Evolutionary conservation across 2,888 invertebrate species (phyloP), one percentile per base, ranked within the genome.

Genomic region (Fragum sueziense): DNA sequence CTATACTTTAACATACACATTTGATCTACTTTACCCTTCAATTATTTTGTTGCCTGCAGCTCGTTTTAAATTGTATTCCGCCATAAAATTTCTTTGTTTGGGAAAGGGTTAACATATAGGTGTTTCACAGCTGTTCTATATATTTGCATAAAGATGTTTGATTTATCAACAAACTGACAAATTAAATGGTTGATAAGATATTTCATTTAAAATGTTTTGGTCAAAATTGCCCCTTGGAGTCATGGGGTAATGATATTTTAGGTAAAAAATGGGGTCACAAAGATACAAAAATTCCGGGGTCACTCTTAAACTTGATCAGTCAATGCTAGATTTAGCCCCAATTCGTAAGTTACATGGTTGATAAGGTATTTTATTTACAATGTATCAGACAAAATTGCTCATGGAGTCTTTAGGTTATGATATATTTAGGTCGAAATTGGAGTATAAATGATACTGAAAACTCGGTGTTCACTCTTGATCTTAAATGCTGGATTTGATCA

Each of bases 131-230:
- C 65, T 65, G 65, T 65, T 27, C 65, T 22, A 27, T 25, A 17
- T 65, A 65, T 65, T 65, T 65, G 65, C 65, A 65, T 65, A 65
- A 65, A 65, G 65, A 65, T 65, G 65, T 65, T 65, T 41, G 41
- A 65, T 65, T 65, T 65, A 41, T 41, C 65, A 65, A 34, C 34
- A 25, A 11, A 37, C 41, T 65, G 65, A 34, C 17, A 65, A 65
- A 65, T 65, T 65, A 41, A 37, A 65, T 65, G 65, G 65, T 65
- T 65, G 65, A 62, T 33, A 33, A 34, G 62, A 29, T 62, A 47
- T 47, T 47, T 47, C 47, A 47, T n/a, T 47, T 20, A 47, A 14
- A 47, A 47, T 47, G 4, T 47, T n/a, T 47, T 14, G n/a, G n/a
- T n/a, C n/a, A n/a, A n/a, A n/a, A n/a, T n/a, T n/a, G n/a, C n/a